Percentiles rank a stretch among this genome's conserved stretches.
These are phyloP conservation scores for Colletes latitarsis DNA, from an alignment of 1,140 invertebrate species.

Conservation along the genomic window DNA sequence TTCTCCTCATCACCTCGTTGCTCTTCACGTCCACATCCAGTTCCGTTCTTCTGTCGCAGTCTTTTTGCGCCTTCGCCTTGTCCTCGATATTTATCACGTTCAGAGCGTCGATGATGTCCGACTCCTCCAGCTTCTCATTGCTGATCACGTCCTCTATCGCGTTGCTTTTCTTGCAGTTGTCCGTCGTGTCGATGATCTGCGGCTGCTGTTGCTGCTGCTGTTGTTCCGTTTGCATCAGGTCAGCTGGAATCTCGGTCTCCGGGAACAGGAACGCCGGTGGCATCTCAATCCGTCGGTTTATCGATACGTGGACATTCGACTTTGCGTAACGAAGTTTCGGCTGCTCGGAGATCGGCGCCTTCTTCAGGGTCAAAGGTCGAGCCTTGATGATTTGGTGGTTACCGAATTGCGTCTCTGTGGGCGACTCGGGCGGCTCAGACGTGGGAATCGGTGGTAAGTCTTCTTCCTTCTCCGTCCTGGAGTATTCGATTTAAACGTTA, in stretches of 20 bases:
- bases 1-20: slow-evolving; percentile 83
- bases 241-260: slow-evolving; percentile 86
- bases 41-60: slow-evolving; percentile 64
- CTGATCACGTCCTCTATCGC: slow-evolving; percentile 61
- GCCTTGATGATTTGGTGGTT: slow-evolving; percentile 88
- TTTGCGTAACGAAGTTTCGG: slow-evolving; percentile 86
- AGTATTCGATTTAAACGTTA: background rate
- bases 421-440: slow-evolving; percentile 78
- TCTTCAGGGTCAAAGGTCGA: slow-evolving; percentile 89
- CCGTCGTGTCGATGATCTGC: slow-evolving; percentile 68
- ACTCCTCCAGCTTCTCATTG: slow-evolving; percentile 76
- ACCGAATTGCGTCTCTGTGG: slow-evolving; percentile 70
- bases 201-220: slow-evolving; percentile 68
- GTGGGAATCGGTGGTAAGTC: slow-evolving; percentile 79
- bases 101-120: slow-evolving; percentile 77
- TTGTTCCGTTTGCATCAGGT: slow-evolving; percentile 81
- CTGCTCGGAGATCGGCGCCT: slow-evolving; percentile 88
- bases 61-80: slow-evolving; percentile 78
- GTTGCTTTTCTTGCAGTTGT: slow-evolving; percentile 67
- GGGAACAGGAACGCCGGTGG: slow-evolving; percentile 90
- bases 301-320: slow-evolving; percentile 84
- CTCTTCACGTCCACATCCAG: slow-evolving; percentile 78
- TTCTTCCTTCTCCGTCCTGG: slow-evolving; percentile 77
- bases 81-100: slow-evolving; percentile 80
- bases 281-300: slow-evolving; percentile 90